These are phyloP conservation scores for Oscheius sp. DNA, from an alignment of 2,888 invertebrate genomes.

Conservation along the genomic window DNA sequence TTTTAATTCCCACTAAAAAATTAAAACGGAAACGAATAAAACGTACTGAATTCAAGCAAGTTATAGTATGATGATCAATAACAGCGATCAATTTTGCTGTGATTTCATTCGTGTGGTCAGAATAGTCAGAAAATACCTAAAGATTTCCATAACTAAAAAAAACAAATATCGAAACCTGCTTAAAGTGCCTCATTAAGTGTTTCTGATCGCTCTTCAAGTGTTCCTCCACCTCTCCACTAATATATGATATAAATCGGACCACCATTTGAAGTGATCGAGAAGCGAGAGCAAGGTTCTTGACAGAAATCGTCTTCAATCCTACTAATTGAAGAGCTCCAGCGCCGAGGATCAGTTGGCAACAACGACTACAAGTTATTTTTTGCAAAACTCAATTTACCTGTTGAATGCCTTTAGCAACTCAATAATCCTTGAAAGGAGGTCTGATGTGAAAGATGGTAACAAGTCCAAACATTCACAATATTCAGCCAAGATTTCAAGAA, in stretches of 20 bases:
- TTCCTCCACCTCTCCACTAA: constrained; percentile 50
- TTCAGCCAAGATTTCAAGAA: constrained; percentile 89
- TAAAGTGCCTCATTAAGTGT: constrained; percentile 62
- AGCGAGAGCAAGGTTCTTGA: constrained; percentile 81
- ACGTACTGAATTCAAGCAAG: constrained; percentile 78
- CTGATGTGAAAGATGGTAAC: constrained; percentile 74
- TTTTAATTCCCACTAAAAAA: constrained; percentile 86
- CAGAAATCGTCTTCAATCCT: constrained; percentile 86
- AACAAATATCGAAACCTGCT: constrained; percentile 31
- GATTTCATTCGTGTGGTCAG: constrained; percentile 89
- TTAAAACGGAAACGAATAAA: background rate
- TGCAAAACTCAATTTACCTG: constrained; percentile 24
- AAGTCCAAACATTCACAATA: constrained; percentile 86
- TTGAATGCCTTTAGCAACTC: constrained; percentile 74
- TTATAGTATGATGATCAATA: constrained; percentile 84
- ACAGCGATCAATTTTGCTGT: constrained; percentile 89
- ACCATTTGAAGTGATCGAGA: constrained; percentile 74
- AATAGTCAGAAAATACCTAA: constrained; percentile 71
- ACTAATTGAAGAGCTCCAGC: constrained; percentile 94
- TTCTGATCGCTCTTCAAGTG: constrained; percentile 51
- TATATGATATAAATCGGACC: constrained; percentile 74
- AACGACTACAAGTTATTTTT: constrained; percentile 62
- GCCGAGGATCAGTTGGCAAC: constrained; percentile 90
- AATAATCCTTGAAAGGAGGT: constrained; percentile 73
- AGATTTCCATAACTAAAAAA: background rate